Base-by-base conservation (phyloP, 2,888 invertebrate genomes). In the Bruchidius siliquastri region DNA sequence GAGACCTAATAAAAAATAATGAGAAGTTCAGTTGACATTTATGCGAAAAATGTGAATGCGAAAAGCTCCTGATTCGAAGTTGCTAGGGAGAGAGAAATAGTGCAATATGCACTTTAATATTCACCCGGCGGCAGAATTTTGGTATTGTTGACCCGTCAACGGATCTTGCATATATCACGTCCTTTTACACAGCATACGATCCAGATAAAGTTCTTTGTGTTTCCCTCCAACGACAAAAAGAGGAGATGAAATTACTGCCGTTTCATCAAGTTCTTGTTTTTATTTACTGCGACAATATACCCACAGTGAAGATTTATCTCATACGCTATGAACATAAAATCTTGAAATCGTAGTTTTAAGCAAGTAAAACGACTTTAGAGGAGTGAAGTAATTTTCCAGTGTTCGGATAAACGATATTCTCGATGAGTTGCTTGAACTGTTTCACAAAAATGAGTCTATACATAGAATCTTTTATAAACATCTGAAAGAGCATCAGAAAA, bases 181-280 rank as follows among this genome's bases (percentile, higher is more conserved):
- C 75, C 78, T 77, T 77, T 77, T 78, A 78, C 78, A 76, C 79
- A 79, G 78, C 80, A 80, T 78, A 79, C 79, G 80, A 81, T 79
- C 78, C 79, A 80, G 81, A 80, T 80, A 80, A 80, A 80, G 80
- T 78, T 79, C 79, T 79, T 79, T 78, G 79, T 81, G 78, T 77
- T 76, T 78, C 77, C 76, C 71, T 72, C 73, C 75, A 73, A 75
- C 74, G 18, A 18, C 18, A 49, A 49, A 49, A 49, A 49, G 49
- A 76, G 75, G 76, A 76, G 78, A 81, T 79, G 79, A 78, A 80
- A 79, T 77, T 77, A 75, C 74, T 74, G 49, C 72, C 74, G 72
- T 73, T 76, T 74, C 73, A 72, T 75, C 75, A 75, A 75, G 73
- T 75, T 73, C 73, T 73, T 73, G 71, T 75, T 73, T 73, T 71